Percentiles rank a stretch among this genome's conserved stretches.
phyloP scores from a whole-genome alignment of 2,888 invertebrate species.

The Phrixothrix hirtus region DNA sequence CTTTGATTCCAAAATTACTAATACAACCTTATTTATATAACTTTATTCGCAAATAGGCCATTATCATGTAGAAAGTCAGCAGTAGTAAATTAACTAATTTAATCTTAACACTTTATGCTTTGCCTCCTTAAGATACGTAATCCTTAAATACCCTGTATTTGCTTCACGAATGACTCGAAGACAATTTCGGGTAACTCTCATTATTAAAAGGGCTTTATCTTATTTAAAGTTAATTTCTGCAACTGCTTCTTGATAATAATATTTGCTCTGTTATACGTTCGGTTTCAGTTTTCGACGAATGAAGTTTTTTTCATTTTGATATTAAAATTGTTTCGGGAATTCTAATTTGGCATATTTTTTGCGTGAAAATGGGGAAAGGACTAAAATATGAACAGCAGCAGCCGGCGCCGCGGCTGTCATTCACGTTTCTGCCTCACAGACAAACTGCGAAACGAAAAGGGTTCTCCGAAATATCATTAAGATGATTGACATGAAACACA shows the following conservation, averaged over 20 bases:
- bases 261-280: too few relatives aligned
- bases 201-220: background rate
- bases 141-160: background rate
- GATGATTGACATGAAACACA: constrained; percentile 56
- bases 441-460: constrained; percentile 49
- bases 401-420: constrained; percentile 39
- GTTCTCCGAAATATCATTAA: constrained; percentile 54
- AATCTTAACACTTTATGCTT: too few relatives aligned
- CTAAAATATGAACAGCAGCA: constrained; percentile 43
- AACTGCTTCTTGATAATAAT: too few relatives aligned
- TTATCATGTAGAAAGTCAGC: too few relatives aligned
- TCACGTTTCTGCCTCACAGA: constrained; percentile 42
- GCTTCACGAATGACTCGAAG: background rate
- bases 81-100: too few relatives aligned
- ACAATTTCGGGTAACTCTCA: too few relatives aligned
- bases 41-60: too few relatives aligned
- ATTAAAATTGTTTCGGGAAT: constrained; percentile 3
- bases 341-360: constrained; percentile 15
- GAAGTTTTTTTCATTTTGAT: background rate
- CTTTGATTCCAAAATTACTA: too few relatives aligned
- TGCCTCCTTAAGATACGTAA: too few relatives aligned
- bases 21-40: too few relatives aligned
- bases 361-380: constrained; percentile 27
- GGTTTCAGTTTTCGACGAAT: too few relatives aligned
- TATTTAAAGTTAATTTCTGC: too few relatives aligned